Conservation (phyloP, 1,140 invertebrate genomes). For the Argopecten irradians region DNA sequence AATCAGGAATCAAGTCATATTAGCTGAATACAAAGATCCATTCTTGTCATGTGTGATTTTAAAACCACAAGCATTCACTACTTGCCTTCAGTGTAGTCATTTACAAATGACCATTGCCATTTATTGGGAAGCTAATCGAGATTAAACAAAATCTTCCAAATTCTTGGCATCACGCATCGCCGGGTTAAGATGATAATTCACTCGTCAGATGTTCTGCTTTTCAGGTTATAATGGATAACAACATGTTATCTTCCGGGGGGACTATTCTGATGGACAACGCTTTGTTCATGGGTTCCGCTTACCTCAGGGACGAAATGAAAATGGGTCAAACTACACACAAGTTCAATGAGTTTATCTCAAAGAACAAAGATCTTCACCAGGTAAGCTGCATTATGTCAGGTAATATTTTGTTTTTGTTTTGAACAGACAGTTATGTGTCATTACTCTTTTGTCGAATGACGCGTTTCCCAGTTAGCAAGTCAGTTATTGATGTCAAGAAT, state of each 20-base stretch:
- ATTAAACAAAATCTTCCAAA: neutral
- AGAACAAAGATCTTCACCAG: constrained; percentile 37
- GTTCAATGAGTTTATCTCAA: constrained; percentile 41
- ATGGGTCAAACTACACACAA: constrained; percentile 9
- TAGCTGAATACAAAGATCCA: too few species aligned
- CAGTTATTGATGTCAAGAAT: too few species aligned
- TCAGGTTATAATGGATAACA: constrained; percentile 41
- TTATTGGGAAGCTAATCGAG: neutral
- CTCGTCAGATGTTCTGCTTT: neutral
- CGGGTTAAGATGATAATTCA: neutral
- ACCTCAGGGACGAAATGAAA: neutral
- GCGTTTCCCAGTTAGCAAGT: too few species aligned
- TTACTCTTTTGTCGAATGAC: too few species aligned
- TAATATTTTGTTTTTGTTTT: neutral
- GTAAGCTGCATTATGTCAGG: neutral
- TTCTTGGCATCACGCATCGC: neutral
- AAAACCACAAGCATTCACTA: neutral
- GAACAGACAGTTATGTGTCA: too few species aligned
- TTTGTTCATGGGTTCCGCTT: constrained; percentile 30
- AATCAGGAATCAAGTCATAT: neutral
- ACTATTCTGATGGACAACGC: constrained; percentile 50
- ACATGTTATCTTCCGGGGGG: constrained; percentile 40
- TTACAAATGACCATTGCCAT: neutral
- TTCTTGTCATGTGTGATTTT: neutral
- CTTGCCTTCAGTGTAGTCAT: neutral